Evolutionary conservation across 2,888 invertebrate species (phyloP), one percentile per base, ranked within the genome.

Genomic region (Kuschelorhynchus macadamiae): DNA sequence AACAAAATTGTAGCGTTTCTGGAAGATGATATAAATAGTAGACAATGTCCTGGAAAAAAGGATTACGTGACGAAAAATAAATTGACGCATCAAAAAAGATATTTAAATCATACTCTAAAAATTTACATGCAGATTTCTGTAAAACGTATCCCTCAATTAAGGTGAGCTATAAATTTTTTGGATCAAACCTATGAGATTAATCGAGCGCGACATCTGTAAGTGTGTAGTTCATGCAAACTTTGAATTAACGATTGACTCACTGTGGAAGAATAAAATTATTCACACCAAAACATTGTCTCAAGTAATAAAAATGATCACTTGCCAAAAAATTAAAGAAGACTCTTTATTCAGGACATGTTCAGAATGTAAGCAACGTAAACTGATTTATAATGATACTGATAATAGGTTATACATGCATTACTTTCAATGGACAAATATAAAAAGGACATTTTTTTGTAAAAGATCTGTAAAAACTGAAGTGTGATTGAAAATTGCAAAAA

Each of bases 201-300:
- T 33, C 12, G 55, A 55, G 16, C 33, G 55, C n/a, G 55, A 55
- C 36, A 55, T 39, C n/a, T 39, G 55, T 11, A 55, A 55, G 20
- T 55, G 39, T 21, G 18, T 55, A 16, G 36, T 4, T 33, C 55
- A 55, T 20, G 55, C 55, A 2, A 55, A 55, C 33, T 18, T 39
- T 14, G 55, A 55, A 5, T 39, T 55, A n/a, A 30, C 33, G 20
- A 36, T 25, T 25, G 25, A 25, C 25, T 25, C 25, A 25, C 3
- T 25, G 25, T 25, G 25, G 25, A 25, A 25, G 25, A 25, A 7
- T 25, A 25, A 25, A 25, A 25, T 25, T 7, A 25, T 25, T 25
- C 25, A 25, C 4, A 25, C 25, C 25, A 25, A 25, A 25, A 25
- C 25, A 25, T 7, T 25, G 3, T 25, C 25, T 25, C 25, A 25